A percentile compares a stretch with the other conserved stretches of the same genome.
phyloP scores from a whole-genome alignment of 2,888 invertebrate genomes.

The Bhutanitis thaidina region DNA sequence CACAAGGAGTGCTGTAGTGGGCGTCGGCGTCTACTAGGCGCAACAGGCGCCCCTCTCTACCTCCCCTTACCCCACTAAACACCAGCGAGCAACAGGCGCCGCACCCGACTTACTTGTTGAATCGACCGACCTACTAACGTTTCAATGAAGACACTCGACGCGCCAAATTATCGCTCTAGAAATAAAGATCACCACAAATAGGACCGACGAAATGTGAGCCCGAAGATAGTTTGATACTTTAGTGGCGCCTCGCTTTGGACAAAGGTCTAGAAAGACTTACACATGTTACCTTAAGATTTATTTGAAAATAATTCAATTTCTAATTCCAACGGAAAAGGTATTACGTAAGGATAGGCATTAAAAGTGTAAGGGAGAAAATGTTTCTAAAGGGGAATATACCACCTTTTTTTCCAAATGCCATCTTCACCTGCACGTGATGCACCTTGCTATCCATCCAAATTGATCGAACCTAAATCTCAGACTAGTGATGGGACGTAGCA shows the following conservation, averaged over 20 bases:
- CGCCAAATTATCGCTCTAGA: constrained; percentile 30
- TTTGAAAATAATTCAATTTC: too few species aligned
- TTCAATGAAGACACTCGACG: constrained; percentile 56
- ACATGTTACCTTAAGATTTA: too few species aligned
- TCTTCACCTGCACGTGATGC: too few species aligned
- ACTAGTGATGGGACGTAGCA: too few species aligned
- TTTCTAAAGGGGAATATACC: too few species aligned
- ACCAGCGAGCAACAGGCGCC: constrained; percentile 69
- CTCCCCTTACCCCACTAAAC: constrained; percentile 26
- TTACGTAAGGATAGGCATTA: too few species aligned
- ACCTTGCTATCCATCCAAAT: too few species aligned
- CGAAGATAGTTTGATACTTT: constrained; percentile 13
- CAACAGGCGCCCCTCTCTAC: constrained; percentile 62
- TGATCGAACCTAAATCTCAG: too few species aligned
- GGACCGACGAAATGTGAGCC: constrained; percentile 4
- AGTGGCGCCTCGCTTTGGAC: not conserved
- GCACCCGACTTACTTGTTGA: constrained; percentile 75
- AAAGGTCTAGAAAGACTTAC: not conserved
- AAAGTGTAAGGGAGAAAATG: too few species aligned
- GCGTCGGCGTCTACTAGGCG: constrained; percentile 73
- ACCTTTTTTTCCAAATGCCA: too few species aligned
- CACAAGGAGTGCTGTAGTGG: constrained; percentile 48
- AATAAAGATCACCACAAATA: constrained; percentile 23
- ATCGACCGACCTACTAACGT: constrained; percentile 79
- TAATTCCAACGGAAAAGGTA: too few species aligned